Evolutionary conservation across 2,888 invertebrate species (phyloP).

Genomic region (Aricia artaxerxes): DNA sequence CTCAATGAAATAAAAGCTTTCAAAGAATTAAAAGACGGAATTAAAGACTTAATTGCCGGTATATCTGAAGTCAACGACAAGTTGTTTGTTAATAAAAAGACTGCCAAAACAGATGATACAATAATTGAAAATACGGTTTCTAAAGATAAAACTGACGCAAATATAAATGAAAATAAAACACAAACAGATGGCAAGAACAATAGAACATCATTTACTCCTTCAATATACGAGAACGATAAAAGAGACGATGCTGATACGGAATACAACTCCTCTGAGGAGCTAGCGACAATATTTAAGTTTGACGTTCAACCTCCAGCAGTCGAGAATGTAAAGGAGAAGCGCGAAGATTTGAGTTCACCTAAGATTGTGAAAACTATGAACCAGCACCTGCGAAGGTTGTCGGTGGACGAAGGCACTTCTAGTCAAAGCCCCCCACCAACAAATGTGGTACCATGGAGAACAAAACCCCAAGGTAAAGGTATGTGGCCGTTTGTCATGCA

Average conservation of each 20-base stretch:
- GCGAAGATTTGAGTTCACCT: slow-evolving; percentile 71
- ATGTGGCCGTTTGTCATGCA: slow-evolving; percentile 73
- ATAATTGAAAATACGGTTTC: slow-evolving; percentile 47
- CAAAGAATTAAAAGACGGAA: slow-evolving; percentile 75
- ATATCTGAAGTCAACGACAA: slow-evolving; percentile 76
- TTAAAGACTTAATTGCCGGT: slow-evolving; percentile 75
- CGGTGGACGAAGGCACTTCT: slow-evolving; percentile 64
- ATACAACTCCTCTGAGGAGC: slow-evolving; percentile 83
- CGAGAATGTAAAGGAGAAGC: slow-evolving; percentile 50
- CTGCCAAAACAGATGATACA: slow-evolving; percentile 40
- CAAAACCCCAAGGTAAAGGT: slow-evolving; percentile 75
- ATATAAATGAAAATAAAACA: slow-evolving; percentile 52
- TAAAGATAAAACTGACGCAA: slow-evolving; percentile 60
- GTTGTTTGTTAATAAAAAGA: slow-evolving; percentile 58
- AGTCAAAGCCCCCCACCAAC: slow-evolving; percentile 74
- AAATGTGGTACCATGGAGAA: slow-evolving; percentile 74
- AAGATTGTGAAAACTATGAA: slow-evolving; percentile 72
- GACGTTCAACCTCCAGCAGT: slow-evolving; percentile 50
- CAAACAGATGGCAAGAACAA: slow-evolving; percentile 52
- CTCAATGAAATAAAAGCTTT: slow-evolving; percentile 74
- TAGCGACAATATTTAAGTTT: slow-evolving; percentile 82
- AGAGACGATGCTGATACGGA: slow-evolving; percentile 75
- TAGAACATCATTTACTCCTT: slow-evolving; percentile 66
- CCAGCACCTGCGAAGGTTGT: slow-evolving; percentile 70
- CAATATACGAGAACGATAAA: slow-evolving; percentile 69